phyloP scores from a whole-genome alignment of 2,113 vertebrate genomes.

The Gallinago jamesoni region DNA sequence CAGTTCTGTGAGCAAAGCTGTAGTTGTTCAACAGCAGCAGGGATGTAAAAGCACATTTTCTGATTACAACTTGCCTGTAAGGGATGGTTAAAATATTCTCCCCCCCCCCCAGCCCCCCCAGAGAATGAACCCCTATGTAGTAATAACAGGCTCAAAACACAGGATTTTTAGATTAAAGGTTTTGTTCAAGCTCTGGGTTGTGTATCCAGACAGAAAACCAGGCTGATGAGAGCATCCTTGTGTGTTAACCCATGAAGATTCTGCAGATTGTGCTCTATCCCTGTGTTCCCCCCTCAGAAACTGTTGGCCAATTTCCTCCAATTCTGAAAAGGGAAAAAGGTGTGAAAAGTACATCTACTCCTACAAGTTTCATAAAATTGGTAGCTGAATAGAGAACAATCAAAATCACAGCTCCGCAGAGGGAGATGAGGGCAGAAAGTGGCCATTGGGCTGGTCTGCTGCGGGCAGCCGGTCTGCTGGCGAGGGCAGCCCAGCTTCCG shows the following conservation, averaged over 20 bases:
- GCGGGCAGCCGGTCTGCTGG: not conserved
- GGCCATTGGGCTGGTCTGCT: accelerated
- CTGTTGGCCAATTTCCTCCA: not conserved
- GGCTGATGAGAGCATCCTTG: not conserved
- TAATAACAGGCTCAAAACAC: not conserved
- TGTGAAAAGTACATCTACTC: not conserved
- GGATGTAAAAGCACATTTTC: not conserved
- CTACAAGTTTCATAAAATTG: not conserved
- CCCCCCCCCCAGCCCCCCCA: not conserved
- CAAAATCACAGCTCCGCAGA: not conserved
- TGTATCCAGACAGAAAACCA: not conserved
- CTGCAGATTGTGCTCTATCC: not conserved
- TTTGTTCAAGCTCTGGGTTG: not conserved
- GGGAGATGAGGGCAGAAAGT: not conserved
- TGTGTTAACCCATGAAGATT: not conserved
- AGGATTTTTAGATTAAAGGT: not conserved
- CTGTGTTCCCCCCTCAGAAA: not conserved
- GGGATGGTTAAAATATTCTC: not conserved
- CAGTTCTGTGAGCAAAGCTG: not conserved
- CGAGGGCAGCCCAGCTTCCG: not conserved
- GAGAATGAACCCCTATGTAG: not conserved
- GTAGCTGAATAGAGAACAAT: not conserved
- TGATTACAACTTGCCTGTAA: not conserved
- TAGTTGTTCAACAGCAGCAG: not conserved
- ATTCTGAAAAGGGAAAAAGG: not conserved